Evolutionary conservation across 2,113 vertebrate species (phyloP).

Genomic region (Centrocercus urophasianus): DNA sequence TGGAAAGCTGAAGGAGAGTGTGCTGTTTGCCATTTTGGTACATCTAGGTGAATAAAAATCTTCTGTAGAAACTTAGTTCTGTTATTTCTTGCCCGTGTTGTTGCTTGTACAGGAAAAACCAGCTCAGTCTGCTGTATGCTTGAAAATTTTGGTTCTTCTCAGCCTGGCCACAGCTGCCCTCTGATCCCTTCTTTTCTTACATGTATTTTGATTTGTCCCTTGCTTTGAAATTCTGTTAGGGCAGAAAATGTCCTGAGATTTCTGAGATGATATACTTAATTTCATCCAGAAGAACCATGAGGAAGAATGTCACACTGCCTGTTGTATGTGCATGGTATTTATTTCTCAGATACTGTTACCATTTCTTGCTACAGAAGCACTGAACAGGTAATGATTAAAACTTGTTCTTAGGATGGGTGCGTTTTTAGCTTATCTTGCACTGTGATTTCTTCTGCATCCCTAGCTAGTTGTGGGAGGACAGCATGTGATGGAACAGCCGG

Average conservation of each 20-base stretch:
- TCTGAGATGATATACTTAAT: neutral
- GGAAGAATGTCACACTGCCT: neutral
- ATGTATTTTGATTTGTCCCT: neutral
- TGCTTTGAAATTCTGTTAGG: neutral
- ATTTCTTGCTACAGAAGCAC: neutral
- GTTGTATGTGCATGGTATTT: neutral
- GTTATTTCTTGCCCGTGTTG: neutral
- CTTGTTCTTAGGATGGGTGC: neutral
- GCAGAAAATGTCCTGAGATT: neutral
- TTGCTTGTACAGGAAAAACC: neutral
- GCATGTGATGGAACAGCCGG: slow-evolving; percentile 18
- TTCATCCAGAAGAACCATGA: neutral
- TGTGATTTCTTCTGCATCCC: slow-evolving; percentile 25
- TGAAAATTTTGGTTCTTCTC: neutral
- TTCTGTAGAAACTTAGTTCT: neutral
- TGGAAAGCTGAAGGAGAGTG: neutral
- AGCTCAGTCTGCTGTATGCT: neutral
- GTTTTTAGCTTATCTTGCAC: neutral
- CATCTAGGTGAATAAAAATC: neutral
- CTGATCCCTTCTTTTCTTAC: neutral
- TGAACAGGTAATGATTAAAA: neutral
- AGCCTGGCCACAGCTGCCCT: neutral
- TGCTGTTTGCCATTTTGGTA: neutral
- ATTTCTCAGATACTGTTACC: neutral
- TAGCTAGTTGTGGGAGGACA: slow-evolving; percentile 13